Base-by-base conservation (phyloP, 2,888 invertebrate species). In the Diarsia mendica region DNA sequence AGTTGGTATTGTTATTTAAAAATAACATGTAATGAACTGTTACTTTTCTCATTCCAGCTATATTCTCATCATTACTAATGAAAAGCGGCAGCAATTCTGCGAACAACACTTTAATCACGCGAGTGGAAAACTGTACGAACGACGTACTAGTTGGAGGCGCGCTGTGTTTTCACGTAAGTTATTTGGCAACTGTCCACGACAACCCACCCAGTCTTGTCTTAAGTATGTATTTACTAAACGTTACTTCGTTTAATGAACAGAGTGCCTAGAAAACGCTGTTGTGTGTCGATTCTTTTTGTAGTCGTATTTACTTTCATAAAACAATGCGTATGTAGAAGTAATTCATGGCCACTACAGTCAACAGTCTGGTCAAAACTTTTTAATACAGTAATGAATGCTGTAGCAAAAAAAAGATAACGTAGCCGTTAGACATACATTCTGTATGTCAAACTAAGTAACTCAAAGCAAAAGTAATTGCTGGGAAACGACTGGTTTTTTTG, bases 61-160 rank as follows among this genome's bases (percentile, higher is more conserved):
- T 98, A 96, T 97, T 98, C 91, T 98, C 98, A 60, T 96, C 96
- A 4, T 88, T 96, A 76, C 90, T 96, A 58, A 95, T 95, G 94
- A 96, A 96, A 82, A 94, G 95, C 79, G 98, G 97, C 97, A 99
- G 92, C 97, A 98, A 91, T 97, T 98, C 92, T 93, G 97, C 89
- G 97, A 98, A 90, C 97, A 98, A 85, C 96, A 98, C 97, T 95
- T 85, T 98, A 97, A 92, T 97, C 64, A 91, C 94, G 10, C 93
- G 95, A n/a, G 80, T 93, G 33, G 95, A 95, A 60, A 94, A 92
- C 82, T 97, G 98, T 87, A 97, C 97, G 63, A 97, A 98, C 82
- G 98, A 99, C 90, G 97, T 97, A 20, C 97, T 97, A 74, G 98
- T 98, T 89, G 97, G 97, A 13, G 98, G 98, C 23, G 98, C 98